Percentiles rank a stretch among this genome's conserved stretches.
These are phyloP conservation scores for Pipistrellus kuhlii DNA, from an alignment of 2,797 vertebrate genomes.

Conservation along the genomic window DNA sequence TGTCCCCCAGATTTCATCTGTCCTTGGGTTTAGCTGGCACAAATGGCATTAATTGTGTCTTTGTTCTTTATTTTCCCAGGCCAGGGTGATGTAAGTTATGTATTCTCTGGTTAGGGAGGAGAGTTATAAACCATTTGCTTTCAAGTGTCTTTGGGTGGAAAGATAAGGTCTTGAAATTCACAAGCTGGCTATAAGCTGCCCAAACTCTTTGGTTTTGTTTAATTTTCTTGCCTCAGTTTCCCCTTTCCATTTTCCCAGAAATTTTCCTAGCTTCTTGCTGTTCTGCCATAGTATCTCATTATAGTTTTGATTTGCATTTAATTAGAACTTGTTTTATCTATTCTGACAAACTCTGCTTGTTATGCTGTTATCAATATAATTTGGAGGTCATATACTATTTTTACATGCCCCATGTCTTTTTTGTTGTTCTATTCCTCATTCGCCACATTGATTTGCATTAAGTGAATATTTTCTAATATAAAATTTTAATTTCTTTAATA, in stretches of 20 bases:
- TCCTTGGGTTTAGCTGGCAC: background rate
- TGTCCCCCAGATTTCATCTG: background rate
- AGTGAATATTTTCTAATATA: slow-evolving; percentile 41
- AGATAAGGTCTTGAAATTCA: too few relatives aligned
- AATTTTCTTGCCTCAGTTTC: too few relatives aligned
- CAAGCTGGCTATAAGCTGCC: too few relatives aligned
- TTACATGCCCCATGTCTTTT: background rate
- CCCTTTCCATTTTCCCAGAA: too few relatives aligned
- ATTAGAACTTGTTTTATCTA: background rate
- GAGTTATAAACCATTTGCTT: background rate
- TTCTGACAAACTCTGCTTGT: background rate
- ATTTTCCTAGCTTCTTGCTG: too few relatives aligned
- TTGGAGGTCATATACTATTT: background rate
- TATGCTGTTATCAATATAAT: background rate
- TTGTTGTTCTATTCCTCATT: background rate
- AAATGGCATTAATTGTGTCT: background rate
- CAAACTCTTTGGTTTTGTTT: too few relatives aligned
- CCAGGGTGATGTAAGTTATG: too few relatives aligned
- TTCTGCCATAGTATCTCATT: background rate
- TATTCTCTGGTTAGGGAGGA: background rate
- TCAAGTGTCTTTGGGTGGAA: background rate
- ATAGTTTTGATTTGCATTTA: background rate
- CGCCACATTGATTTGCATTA: background rate
- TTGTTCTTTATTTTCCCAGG: background rate
- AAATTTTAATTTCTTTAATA: background rate